These are phyloP conservation scores for Austrofundulus limnaeus DNA, from an alignment of 2,113 vertebrate genomes.

Conservation along the genomic window DNA sequence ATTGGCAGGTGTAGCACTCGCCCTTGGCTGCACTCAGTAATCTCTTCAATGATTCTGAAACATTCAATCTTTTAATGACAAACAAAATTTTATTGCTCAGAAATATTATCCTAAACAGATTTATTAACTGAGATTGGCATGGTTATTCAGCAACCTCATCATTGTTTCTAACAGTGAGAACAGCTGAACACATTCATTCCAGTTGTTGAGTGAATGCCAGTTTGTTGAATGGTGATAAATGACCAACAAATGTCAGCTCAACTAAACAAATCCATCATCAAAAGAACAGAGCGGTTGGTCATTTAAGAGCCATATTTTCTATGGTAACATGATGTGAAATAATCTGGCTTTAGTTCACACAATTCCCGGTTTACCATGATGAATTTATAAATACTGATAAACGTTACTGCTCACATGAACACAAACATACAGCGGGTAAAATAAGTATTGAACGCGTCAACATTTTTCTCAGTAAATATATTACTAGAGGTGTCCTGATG, in stretches of 20 bases:
- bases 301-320: slow-evolving; percentile 16
- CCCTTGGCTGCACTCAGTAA: slow-evolving; percentile 23
- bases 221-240: slow-evolving; percentile 18
- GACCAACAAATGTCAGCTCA: slow-evolving; percentile 27
- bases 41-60: slow-evolving; percentile 34
- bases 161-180: slow-evolving; percentile 46
- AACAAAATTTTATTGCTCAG: slow-evolving; percentile 29
- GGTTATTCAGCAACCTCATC: slow-evolving; percentile 38
- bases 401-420: slow-evolving; percentile 1
- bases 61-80: slow-evolving; percentile 35
- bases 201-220: slow-evolving; percentile 29
- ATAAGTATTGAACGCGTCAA: no score
- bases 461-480: no score
- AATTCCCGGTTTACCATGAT: background rate
- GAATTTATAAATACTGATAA: slow-evolving; percentile 30
- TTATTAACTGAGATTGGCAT: slow-evolving; percentile 25
- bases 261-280: slow-evolving; percentile 42
- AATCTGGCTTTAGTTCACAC: slow-evolving; percentile 26
- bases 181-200: slow-evolving; percentile 20
- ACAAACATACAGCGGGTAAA: no score
- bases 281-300: slow-evolving; percentile 36
- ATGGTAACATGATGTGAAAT: slow-evolving; percentile 41
- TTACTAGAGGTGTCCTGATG: no score
- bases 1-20: slow-evolving; percentile 1
- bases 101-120: slow-evolving; percentile 30